Evolutionary conservation across 2,888 invertebrate genomes (phyloP), one percentile per base, ranked within the genome.

Genomic region (Heliconius sara): DNA sequence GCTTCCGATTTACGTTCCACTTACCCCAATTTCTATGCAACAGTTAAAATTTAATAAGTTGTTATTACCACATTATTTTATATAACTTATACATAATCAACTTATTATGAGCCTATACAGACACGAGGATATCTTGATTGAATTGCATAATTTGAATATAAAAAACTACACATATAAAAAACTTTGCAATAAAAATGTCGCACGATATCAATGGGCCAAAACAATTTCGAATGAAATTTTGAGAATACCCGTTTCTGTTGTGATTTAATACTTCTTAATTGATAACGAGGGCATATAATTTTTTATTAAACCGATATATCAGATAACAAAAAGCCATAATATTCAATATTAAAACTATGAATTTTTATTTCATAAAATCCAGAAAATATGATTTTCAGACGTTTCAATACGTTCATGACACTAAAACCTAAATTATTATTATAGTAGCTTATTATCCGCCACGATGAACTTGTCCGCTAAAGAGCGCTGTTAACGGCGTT

Each of bases 401-500:
- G 22, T 52, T 52, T 52, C 9, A 52, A 52, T 52, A 52, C 22
- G 19, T 22, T 52, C 9, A 52, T 52, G 52, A 22, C 52, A 19
- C 7, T 65, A 27, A 65, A 16, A 65, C 16, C 7, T 65, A 65
- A 65, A 65, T 65, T 25, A n/a, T 39, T 12, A 43, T n/a, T 70
- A 70, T 73, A 60, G n/a, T 57, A 3, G 6, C 16, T 39, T 73
- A n/a, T 73, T 60, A n/a, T 16, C 30, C n/a, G 25, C 60, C 67
- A n/a, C 43, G 13, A 47, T 22, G 13, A 47, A 75, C 65, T 70
- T 66, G 34, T 68, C 72, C 63, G 57, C 60, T 68, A 39, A 76
- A 73, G 77, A 80, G 34, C 75, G 34, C 70, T 74, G 27, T 73
- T 79, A 78, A 79, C 79, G 79, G 79, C 79, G 77, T 80, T 81